Percentiles rank a stretch among this genome's conserved stretches.
Conservation (phyloP, 2,888 invertebrate species). For the Geotrupes spiniger region DNA sequence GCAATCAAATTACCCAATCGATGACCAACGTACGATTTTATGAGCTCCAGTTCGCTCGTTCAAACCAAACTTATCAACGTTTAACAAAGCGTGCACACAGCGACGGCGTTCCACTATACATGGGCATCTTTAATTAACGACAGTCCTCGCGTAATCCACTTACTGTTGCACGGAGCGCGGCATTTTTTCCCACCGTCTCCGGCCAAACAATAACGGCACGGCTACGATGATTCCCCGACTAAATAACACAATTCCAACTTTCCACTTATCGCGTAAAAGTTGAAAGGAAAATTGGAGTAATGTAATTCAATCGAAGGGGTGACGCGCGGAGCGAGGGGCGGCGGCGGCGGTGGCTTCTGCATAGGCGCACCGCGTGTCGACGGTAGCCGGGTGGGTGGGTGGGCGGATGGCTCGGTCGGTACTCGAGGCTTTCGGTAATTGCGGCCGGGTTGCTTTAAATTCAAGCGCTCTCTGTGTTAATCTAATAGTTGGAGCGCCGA, state of each 20-base stretch:
- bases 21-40: too few relatives aligned
- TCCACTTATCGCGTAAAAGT: conserved; percentile 31
- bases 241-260: conserved; percentile 33
- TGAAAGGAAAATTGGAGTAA: conserved; percentile 28
- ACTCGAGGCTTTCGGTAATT: conserved; percentile 1
- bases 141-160: conserved; percentile 10
- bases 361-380: background rate
- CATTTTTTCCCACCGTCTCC: background rate
- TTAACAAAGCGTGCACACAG: too few relatives aligned
- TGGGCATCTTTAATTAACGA: conserved; percentile 18
- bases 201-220: background rate
- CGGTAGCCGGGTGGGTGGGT: background rate
- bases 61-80: too few relatives aligned
- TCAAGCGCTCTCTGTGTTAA: conserved; percentile 13
- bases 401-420: conserved; percentile 1
- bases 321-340: background rate
- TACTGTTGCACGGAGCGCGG: conserved; percentile 7
- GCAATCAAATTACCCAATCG: too few relatives aligned
- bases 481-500: conserved; percentile 2
- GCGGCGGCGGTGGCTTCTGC: conserved; percentile 5
- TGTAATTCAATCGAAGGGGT: conserved; percentile 32
- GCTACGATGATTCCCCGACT: conserved; percentile 1
- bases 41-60: too few relatives aligned
- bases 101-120: too few relatives aligned
- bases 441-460: conserved; percentile 13